Evolutionary conservation across 2,797 vertebrate genomes (phyloP), one percentile per base, ranked within the genome.

Genomic region (Gymnopithys bicolor): DNA sequence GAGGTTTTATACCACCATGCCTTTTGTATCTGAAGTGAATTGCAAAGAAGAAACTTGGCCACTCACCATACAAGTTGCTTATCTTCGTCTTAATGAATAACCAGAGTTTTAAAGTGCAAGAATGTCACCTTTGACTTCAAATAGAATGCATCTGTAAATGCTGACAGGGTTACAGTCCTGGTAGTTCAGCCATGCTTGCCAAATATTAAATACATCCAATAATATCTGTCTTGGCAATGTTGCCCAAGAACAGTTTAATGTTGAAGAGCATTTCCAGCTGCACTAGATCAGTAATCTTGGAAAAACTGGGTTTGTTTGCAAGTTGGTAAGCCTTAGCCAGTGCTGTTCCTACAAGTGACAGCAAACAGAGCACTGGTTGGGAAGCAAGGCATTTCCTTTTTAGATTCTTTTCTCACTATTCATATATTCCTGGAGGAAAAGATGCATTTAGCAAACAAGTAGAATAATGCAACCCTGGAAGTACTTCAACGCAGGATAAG

Each of bases 141-240:
- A 46, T 48, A 32, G 32, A 64, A 23, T 25, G 4, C 32, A 19
- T 24, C 66, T 13, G 18, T 85, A 41, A 78, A 32, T 52, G 19
- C 25, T 70, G 52, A 15, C 28, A 25, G 28, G 8, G 33, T 73
- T 82, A 51, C 23, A 23, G 11, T 53, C 46, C 35, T 51, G 35
- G 18, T 46, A 67, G 53, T 78, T 78, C 48, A 69, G n/a, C 60
- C 45, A 4, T 23, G n/a, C 52, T 48, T 83, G 19, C 39, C 2
- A 3, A 48, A 14, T 64, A 43, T 25, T 69, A 51, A 84, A 69
- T 66, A 9, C 7, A 39, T 53, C n/a, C 0, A 0, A 19, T 14
- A 46, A 4, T 0, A 1, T 43, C 11, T 3, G 30, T 51, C 46
- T 60, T 75, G 81, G 62, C 66, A n/a, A 2, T 74, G 18, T 7